These are phyloP conservation scores for Rhingia campestris DNA, from an alignment of 2,888 invertebrate genomes.

Conservation along the genomic window DNA sequence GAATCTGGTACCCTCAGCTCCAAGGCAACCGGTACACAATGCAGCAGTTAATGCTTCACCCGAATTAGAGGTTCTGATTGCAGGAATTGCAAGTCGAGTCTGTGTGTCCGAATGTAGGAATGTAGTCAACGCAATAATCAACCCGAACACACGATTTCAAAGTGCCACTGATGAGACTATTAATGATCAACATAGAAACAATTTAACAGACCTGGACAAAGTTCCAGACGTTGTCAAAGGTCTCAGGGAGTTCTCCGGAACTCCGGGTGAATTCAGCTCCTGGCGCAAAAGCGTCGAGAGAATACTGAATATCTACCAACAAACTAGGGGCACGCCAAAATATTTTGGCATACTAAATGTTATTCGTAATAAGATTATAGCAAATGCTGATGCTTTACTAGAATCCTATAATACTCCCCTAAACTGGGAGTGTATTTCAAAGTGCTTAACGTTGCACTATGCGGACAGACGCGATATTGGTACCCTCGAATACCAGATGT, in stretches of 20 bases:
- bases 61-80: too few relatives aligned
- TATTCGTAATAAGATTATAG: neutral
- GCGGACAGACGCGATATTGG: neutral
- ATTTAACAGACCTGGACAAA: too few relatives aligned
- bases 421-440: conserved; percentile 1
- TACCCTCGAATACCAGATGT: conserved; percentile 7
- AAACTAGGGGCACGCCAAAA: neutral
- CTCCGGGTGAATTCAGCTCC: neutral
- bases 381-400: neutral
- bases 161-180: too few relatives aligned
- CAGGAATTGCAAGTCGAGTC: too few relatives aligned
- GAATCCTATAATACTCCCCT: neutral
- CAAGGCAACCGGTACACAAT: too few relatives aligned
- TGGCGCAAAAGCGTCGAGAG: neutral
- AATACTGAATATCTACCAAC: neutral
- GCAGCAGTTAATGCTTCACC: too few relatives aligned
- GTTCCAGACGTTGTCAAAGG: too few relatives aligned
- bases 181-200: too few relatives aligned
- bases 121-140: too few relatives aligned
- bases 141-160: too few relatives aligned
- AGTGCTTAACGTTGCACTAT: neutral
- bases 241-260: neutral
- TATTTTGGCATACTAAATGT: neutral
- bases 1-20: too few relatives aligned
- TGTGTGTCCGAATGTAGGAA: too few relatives aligned